Percentiles rank a stretch among this genome's conserved stretches.
Conservation (phyloP, 1,140 invertebrate genomes). For the Aphis craccivora region DNA sequence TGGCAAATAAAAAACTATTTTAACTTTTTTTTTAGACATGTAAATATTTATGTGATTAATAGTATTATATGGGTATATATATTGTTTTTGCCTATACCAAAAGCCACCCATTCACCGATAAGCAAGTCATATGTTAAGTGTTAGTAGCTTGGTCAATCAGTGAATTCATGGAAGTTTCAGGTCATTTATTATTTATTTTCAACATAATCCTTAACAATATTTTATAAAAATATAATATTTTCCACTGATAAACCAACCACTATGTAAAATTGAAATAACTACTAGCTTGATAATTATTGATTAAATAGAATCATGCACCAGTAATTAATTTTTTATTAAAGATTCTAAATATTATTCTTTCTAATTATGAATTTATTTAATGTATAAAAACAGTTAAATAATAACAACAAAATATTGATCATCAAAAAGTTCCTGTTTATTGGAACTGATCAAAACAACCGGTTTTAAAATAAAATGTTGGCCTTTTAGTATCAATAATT, state of each 20-base stretch:
- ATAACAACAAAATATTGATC: background rate
- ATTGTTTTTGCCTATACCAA: conserved; percentile 29
- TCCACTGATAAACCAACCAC: conserved; percentile 54
- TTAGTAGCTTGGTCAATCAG: conserved; percentile 38
- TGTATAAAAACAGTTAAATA: background rate
- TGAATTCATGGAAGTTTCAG: conserved; percentile 28
- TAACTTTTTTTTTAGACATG: too few species aligned
- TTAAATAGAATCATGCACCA: conserved; percentile 9
- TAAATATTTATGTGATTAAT: background rate
- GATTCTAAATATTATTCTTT: background rate
- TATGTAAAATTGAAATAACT: conserved; percentile 20
- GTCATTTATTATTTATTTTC: conserved; percentile 6
- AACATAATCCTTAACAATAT: background rate
- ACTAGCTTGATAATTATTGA: conserved; percentile 11
- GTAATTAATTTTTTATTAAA: background rate
- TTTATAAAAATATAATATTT: background rate
- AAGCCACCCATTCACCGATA: conserved; percentile 51
- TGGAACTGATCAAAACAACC: background rate
- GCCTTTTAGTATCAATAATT: background rate
- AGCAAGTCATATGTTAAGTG: conserved; percentile 28
- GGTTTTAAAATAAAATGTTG: background rate
- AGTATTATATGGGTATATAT: conserved; percentile 18
- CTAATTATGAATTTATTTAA: background rate
- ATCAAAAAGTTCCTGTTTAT: background rate
- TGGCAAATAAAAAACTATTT: conserved; percentile 59